Evolutionary conservation across 2,113 vertebrate genomes (phyloP), one percentile per base, ranked within the genome.

Genomic region (Saccopteryx leptura): DNA sequence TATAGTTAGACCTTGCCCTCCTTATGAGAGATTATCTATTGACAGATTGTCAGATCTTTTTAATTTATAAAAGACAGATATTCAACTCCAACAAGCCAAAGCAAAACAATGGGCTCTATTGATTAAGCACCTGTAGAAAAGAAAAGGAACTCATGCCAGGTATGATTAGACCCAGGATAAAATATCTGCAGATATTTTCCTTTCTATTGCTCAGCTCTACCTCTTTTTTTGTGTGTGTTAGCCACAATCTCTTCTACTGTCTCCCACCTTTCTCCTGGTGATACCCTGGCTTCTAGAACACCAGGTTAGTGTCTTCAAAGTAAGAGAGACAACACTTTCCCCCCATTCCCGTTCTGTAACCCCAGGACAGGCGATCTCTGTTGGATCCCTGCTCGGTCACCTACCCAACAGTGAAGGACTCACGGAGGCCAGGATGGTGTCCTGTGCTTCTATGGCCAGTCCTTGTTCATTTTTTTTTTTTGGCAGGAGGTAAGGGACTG

Each of bases 21-120:
- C 79, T 82, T 82, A 74, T 92, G n/a, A 96, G 39, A 93, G 23
- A 50, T 69, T 88, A 19, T 96, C 93, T 80, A 76, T 91, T 84
- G 90, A 93, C 63, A 95, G 68, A 79, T 9, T 93, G 96, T 93
- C 91, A 91, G 54, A 66, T 90, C 88, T 66, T 90, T 91, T 95
- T 84, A 96, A 90, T 50, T 76, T 60, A 33, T 81, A 71, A 66
- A 19, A n/a, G 39, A 60, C 48, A 95, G 72, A 86, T 58, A 88
- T 23, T 13, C 14, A 9, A 86, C n/a, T 79, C 9, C 18, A 58
- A 65, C 31, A 17, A 95, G 24, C 31, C 71, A 68, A 39, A 93
- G 33, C 48, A 79, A 95, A 96, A 86, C 52, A 71, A 23, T 63
- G 23, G 9, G 54, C 9, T 9, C 71, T 58, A 80, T n/a, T 82